These are phyloP conservation scores for Protaetia brevitarsis DNA, from an alignment of 1,140 invertebrate genomes.

Conservation along the genomic window DNA sequence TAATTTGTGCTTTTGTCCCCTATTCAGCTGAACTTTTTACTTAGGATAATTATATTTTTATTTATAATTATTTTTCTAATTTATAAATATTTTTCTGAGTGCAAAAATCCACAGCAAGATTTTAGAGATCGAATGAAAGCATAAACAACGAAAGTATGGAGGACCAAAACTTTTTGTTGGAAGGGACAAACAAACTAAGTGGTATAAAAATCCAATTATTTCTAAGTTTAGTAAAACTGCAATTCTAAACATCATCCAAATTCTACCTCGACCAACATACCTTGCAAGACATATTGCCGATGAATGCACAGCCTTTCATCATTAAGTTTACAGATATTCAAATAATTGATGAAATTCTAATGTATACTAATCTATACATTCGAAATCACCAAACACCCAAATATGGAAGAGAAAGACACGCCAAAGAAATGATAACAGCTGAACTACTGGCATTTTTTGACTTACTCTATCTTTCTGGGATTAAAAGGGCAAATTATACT, in stretches of 20 bases:
- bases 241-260: not conserved
- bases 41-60: too few relatives aligned
- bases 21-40: too few relatives aligned
- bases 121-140: too few relatives aligned
- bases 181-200: slow-evolving; percentile 18
- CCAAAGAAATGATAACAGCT: slow-evolving; percentile 7
- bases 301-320: slow-evolving; percentile 5
- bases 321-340: not conserved
- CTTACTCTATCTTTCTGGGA: slow-evolving; percentile 11
- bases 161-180: slow-evolving; percentile 12
- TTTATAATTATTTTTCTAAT: too few relatives aligned
- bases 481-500: slow-evolving; percentile 19
- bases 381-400: slow-evolving; percentile 1
- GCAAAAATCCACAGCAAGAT: too few relatives aligned
- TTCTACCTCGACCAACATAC: slow-evolving; percentile 9
- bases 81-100: too few relatives aligned
- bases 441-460: slow-evolving; percentile 13
- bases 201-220: slow-evolving; percentile 13
- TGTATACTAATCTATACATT: slow-evolving; percentile 15
- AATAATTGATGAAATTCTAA: slow-evolving; percentile 19
- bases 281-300: slow-evolving; percentile 1
- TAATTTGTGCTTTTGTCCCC: too few relatives aligned
- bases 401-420: slow-evolving; percentile 15
- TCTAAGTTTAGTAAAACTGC: not conserved
- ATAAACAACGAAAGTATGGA: slow-evolving; percentile 18